Conservation (phyloP, 2,888 invertebrate genomes). For the Eurytoma adleriae region DNA sequence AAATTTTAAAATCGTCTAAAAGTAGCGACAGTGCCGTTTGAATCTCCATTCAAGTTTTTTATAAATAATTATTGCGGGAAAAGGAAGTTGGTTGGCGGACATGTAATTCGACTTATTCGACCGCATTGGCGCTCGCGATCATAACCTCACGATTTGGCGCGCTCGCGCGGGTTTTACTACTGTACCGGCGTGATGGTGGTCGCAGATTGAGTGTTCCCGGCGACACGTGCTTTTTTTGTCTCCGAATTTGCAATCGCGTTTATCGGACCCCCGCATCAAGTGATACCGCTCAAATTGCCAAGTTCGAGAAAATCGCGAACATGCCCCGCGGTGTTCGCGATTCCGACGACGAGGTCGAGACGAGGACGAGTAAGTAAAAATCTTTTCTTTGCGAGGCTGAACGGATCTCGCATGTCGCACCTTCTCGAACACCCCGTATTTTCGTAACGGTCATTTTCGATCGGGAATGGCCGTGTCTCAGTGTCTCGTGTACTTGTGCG, state of each 20-base stretch:
- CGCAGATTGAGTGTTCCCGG: slow-evolving; percentile 7
- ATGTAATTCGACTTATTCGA: too few relatives aligned
- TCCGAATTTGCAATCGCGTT: slow-evolving; percentile 37
- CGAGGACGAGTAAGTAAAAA: slow-evolving; percentile 45
- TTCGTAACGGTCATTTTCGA: slow-evolving; percentile 42
- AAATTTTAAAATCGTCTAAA: too few relatives aligned
- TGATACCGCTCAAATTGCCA: background rate
- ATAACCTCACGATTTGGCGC: background rate
- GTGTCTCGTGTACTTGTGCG: background rate
- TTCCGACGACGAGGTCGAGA: slow-evolving; percentile 53
- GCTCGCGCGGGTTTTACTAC: slow-evolving; percentile 2
- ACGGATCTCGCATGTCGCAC: slow-evolving; percentile 1
- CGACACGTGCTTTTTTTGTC: slow-evolving; percentile 49
- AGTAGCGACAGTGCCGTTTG: too few relatives aligned
- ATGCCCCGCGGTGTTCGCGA: slow-evolving; percentile 55
- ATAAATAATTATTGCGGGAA: too few relatives aligned
- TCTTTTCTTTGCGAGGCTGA: background rate
- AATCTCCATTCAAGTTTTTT: too few relatives aligned
- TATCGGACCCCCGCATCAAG: slow-evolving; percentile 22
- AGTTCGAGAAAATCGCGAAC: slow-evolving; percentile 39
- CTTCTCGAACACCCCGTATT: slow-evolving; percentile 7
- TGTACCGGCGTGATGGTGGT: slow-evolving; percentile 38
- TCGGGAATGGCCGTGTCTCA: background rate
- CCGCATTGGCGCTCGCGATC: background rate
- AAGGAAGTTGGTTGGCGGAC: too few relatives aligned